Evolutionary conservation across 2,113 vertebrate species (phyloP), one percentile per base, ranked within the genome.

Genomic region (Callipepla californica): DNA sequence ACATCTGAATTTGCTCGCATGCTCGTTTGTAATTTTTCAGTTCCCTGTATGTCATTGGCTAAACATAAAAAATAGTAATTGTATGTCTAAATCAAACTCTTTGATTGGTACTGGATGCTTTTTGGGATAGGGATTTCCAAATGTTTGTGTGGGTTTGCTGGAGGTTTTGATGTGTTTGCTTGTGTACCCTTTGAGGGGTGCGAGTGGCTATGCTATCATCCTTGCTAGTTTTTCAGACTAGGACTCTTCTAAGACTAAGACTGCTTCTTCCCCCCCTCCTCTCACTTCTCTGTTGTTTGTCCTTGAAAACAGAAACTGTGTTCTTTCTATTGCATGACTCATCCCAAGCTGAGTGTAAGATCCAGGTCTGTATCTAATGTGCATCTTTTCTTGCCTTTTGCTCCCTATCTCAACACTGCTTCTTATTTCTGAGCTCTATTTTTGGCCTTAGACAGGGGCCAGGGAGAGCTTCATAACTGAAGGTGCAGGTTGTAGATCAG

Each of bases 1-100:
- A 44, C 22, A 25, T 87, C 42, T 90, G 75, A 85, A 85, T 74
- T 91, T 80, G 74, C 55, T 93, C 93, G 75, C 65, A 65, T 83
- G 63, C 65, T 73, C 11, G 22, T 92, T 74, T 90, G 32, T 89
- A 75, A 72, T 79, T 89, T 58, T 69, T 85, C 44, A 58, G 51
- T 48, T 83, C 61, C 44, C n/a, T 92, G 89, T 57, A 22, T 85
- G 81, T 69, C 51, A n/a, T 94, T 75, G 55, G 73, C 22, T 85
- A 79, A 87, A 51, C 65, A 44, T 70, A 42, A 87, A 62, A 89
- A 96, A 61, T 30, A 82, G 78, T 55, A 93, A 69, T 42, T 66
- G 50, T 59, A 83, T 61, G 57, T 48, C 51, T 92, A 65, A 94
- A 78, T 44, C 2, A 11, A 83, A 57, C 70, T 85, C 22, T 66